Evolutionary conservation across 2,888 invertebrate species (phyloP).

Genomic region (Patella pellucida): DNA sequence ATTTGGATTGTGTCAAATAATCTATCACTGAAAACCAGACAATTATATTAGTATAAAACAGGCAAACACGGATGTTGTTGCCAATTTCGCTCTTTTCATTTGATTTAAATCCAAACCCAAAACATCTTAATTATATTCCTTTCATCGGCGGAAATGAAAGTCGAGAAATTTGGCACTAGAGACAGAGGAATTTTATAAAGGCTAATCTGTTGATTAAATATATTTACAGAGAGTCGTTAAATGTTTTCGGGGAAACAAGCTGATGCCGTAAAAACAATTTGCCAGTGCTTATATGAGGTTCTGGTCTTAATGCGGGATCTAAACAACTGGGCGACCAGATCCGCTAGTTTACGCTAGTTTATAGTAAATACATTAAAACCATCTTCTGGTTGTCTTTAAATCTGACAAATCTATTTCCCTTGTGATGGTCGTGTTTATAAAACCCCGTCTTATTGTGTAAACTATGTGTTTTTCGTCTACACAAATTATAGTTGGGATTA

Average conservation of each 20-base stretch:
- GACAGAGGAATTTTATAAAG: neutral
- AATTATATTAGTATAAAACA: no score
- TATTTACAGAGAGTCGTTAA: neutral
- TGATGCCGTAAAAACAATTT: constrained; percentile 7
- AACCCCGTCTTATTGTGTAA: neutral
- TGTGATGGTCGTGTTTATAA: neutral
- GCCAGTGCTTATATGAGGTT: neutral
- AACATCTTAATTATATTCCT: no score
- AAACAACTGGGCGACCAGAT: neutral
- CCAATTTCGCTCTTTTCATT: no score
- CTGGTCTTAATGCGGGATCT: neutral
- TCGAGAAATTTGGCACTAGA: neutral
- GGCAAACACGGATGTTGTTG: no score
- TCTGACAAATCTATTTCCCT: constrained; percentile 10
- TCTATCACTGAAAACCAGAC: no score
- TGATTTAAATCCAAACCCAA: no score
- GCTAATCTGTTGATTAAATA: neutral
- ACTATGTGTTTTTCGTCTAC: neutral
- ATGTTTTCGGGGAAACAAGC: constrained; percentile 1
- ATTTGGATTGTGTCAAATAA: no score
- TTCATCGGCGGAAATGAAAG: no score
- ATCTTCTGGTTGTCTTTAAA: constrained; percentile 2
- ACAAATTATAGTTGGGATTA: neutral
- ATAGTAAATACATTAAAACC: constrained; percentile 9
- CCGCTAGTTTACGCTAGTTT: neutral